Evolutionary conservation across 2,113 vertebrate genomes (phyloP).

Genomic region (Cyprinodon tularosa): DNA sequence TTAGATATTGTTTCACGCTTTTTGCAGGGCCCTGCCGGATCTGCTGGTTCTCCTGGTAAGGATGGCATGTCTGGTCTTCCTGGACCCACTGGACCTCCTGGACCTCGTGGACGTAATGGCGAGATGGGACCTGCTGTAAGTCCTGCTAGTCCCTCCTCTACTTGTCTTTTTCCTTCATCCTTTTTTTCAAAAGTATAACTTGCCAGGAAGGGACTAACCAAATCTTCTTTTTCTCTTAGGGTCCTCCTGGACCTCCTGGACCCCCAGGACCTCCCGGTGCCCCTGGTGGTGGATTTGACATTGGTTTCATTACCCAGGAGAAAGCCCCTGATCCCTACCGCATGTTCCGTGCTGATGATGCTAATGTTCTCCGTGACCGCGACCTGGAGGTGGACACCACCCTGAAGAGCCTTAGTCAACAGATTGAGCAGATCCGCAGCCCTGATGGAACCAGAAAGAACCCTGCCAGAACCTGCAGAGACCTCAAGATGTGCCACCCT

Average conservation of each 20-base stretch:
- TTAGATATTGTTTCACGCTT: conserved; percentile 3
- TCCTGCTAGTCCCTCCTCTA: conserved; percentile 27
- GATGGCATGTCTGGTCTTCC: conserved; percentile 93
- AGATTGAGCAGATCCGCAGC: conserved; percentile 98
- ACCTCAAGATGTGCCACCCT: conserved; percentile 99
- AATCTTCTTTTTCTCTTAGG: conserved; percentile 74
- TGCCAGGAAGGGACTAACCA: conserved; percentile 2
- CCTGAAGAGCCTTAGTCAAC: conserved; percentile 97
- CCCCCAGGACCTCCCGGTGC: conserved; percentile 91
- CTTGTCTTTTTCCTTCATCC: neutral
- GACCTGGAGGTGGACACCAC: conserved; percentile 97
- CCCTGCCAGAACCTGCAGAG: conserved; percentile 96
- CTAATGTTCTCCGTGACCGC: conserved; percentile 94
- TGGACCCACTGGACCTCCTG: conserved; percentile 93
- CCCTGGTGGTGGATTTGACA: conserved; percentile 91
- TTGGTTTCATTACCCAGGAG: conserved; percentile 94
- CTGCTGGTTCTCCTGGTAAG: conserved; percentile 89
- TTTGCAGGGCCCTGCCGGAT: conserved; percentile 88
- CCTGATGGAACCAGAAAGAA: conserved; percentile 97
- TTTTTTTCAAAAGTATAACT: neutral
- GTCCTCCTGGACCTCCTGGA: conserved; percentile 91
- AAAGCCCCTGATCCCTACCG: conserved; percentile 91
- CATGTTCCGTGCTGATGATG: conserved; percentile 91
- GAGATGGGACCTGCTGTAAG: conserved; percentile 92
- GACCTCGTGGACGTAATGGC: conserved; percentile 94